Conservation (phyloP, 2,113 vertebrate genomes). For the Hemichromis elongatus region DNA sequence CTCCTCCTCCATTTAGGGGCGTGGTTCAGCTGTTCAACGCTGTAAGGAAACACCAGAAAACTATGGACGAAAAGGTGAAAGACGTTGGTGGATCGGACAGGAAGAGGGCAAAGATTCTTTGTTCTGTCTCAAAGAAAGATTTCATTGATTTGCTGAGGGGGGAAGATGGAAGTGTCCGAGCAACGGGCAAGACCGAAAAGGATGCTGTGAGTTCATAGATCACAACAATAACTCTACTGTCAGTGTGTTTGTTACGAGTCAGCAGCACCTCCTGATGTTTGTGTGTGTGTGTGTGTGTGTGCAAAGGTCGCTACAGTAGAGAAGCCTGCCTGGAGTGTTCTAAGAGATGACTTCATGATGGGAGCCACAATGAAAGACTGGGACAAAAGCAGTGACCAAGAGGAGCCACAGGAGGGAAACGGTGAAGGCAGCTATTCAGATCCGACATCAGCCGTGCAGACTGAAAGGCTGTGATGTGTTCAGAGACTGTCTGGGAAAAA, state of each 20-base stretch:
- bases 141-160: constrained; percentile 87
- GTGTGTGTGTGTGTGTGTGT: background rate
- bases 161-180: constrained; percentile 37
- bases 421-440: constrained; percentile 59
- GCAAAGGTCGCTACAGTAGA: constrained; percentile 48
- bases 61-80: constrained; percentile 79
- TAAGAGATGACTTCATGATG: constrained; percentile 97
- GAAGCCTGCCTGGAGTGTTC: constrained; percentile 82
- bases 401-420: background rate
- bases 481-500: background rate
- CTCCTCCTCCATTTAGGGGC: constrained; percentile 69
- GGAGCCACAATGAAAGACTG: constrained; percentile 96
- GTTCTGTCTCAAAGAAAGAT: constrained; percentile 87
- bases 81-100: constrained; percentile 81
- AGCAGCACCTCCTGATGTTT: background rate
- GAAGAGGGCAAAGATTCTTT: constrained; percentile 85
- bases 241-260: background rate
- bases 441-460: background rate
- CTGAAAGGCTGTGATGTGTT: background rate
- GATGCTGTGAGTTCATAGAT: constrained; percentile 61
- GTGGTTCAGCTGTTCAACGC: constrained; percentile 95
- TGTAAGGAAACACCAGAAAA: constrained; percentile 86
- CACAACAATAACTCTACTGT: background rate
- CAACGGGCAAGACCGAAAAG: constrained; percentile 3
- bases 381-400: constrained; percentile 84